These are phyloP conservation scores for Irena cyanogastra DNA, from an alignment of 2,113 vertebrate species.

Conservation along the genomic window DNA sequence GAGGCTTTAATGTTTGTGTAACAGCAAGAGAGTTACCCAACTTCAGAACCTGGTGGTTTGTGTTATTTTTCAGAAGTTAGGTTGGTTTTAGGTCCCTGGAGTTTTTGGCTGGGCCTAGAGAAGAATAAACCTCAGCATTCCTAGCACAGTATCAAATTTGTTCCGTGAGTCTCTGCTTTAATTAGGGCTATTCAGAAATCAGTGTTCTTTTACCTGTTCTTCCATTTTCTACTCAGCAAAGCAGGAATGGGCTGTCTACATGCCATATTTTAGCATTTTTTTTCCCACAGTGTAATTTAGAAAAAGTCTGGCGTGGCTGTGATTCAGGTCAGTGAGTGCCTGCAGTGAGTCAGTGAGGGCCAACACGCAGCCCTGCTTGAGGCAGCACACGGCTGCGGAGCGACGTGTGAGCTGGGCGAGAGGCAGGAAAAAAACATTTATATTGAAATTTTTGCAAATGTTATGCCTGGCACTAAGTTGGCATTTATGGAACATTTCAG, in stretches of 20 bases:
- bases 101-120: constrained; percentile 16
- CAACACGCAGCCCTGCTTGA: rapidly evolving
- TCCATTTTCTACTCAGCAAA: background rate
- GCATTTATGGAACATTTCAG: background rate
- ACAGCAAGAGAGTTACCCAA: constrained; percentile 40
- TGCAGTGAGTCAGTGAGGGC: background rate
- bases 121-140: background rate
- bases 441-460: background rate
- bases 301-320: rapidly evolving
- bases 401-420: rapidly evolving
- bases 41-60: constrained; percentile 33
- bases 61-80: constrained; percentile 43
- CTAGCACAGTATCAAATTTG: background rate
- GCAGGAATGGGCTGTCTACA: background rate
- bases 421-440: background rate
- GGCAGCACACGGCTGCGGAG: rapidly evolving
- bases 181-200: background rate
- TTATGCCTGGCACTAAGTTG: background rate
- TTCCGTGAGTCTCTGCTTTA: background rate
- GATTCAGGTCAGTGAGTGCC: rapidly evolving
- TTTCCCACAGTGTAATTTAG: background rate
- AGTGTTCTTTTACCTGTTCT: background rate
- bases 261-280: background rate
- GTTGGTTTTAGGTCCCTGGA: constrained; percentile 16
- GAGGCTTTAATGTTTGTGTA: constrained; percentile 47